A percentile compares a stretch with the other conserved stretches of the same genome.
Conservation (phyloP, 2,888 invertebrate species). For the Cremastobaeus sp. region DNA sequence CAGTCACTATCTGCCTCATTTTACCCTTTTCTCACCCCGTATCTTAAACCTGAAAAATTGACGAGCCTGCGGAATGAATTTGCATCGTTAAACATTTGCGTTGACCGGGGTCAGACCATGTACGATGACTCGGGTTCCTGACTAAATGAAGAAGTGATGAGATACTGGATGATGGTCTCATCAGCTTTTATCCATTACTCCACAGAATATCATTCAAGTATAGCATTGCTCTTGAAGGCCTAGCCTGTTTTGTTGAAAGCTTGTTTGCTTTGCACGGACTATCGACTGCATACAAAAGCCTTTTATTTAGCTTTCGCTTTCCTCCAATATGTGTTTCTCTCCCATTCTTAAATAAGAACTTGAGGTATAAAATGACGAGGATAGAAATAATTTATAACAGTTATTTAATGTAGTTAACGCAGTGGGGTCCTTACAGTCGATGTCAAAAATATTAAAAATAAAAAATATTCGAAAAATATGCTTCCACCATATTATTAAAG, state of each 20-base stretch:
- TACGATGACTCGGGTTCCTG: slow-evolving; percentile 66
- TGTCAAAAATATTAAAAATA: too few relatives aligned
- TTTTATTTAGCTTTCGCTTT: slow-evolving; percentile 21
- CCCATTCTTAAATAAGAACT: not conserved
- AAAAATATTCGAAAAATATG: too few relatives aligned
- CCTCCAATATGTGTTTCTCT: slow-evolving; percentile 3
- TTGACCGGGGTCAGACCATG: slow-evolving; percentile 61
- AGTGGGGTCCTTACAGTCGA: too few relatives aligned
- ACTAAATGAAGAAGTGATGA: slow-evolving; percentile 65
- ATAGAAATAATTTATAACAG: too few relatives aligned
- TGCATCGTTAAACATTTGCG: slow-evolving; percentile 71
- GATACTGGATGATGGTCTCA: slow-evolving; percentile 62
- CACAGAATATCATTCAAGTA: slow-evolving; percentile 34
- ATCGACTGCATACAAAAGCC: slow-evolving; percentile 69
- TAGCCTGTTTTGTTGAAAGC: slow-evolving; percentile 66
- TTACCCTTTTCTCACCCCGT: slow-evolving; percentile 40
- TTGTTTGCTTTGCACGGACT: slow-evolving; percentile 69
- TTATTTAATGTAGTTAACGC: too few relatives aligned
- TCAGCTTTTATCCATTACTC: slow-evolving; percentile 39
- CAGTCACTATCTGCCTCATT: slow-evolving; percentile 35
- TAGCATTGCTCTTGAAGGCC: slow-evolving; percentile 38
- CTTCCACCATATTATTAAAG: too few relatives aligned
- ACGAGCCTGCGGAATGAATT: slow-evolving; percentile 70
- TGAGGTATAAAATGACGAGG: not conserved
- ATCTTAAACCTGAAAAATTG: slow-evolving; percentile 53